Conservation (phyloP, 2,797 vertebrate genomes). For the Sandelia bainsii region DNA sequence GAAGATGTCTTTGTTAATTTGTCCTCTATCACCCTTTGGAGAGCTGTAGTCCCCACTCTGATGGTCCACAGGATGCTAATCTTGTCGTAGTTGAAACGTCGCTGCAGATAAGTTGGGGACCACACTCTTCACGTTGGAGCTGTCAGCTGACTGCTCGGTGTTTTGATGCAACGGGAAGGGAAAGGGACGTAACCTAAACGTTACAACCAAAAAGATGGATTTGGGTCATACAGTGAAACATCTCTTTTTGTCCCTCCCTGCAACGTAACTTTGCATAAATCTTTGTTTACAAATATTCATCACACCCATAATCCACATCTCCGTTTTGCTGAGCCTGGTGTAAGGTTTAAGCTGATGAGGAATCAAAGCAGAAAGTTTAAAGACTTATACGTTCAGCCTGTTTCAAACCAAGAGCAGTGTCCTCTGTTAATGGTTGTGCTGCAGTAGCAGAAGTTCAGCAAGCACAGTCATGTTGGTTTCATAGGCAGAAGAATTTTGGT, state of each 20-base stretch:
- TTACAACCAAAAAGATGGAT: not conserved
- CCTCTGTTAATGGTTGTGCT: not conserved
- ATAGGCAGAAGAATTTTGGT: not conserved
- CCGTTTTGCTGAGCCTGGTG: not conserved
- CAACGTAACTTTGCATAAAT: not conserved
- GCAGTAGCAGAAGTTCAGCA: not conserved
- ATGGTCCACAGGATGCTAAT: slow-evolving; percentile 11
- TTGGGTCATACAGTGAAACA: accelerated
- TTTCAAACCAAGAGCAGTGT: not conserved
- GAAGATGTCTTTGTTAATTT: slow-evolving; percentile 28
- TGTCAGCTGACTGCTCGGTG: slow-evolving; percentile 73
- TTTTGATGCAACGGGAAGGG: slow-evolving; percentile 35
- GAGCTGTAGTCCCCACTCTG: slow-evolving; percentile 33
- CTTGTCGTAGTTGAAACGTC: slow-evolving; percentile 44
- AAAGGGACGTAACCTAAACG: not conserved
- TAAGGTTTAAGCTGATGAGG: not conserved
- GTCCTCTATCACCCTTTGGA: not conserved
- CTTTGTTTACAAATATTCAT: slow-evolving; percentile 10
- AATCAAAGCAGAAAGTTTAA: too few relatives aligned
- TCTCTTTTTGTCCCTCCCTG: not conserved
- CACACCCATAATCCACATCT: not conserved
- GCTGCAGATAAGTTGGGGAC: slow-evolving; percentile 21
- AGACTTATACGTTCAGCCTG: too few relatives aligned
- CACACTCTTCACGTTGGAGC: slow-evolving; percentile 51
- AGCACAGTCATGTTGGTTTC: not conserved